Conservation (phyloP, 2,797 vertebrate genomes). For the Enteromius afrohamiltoni region DNA sequence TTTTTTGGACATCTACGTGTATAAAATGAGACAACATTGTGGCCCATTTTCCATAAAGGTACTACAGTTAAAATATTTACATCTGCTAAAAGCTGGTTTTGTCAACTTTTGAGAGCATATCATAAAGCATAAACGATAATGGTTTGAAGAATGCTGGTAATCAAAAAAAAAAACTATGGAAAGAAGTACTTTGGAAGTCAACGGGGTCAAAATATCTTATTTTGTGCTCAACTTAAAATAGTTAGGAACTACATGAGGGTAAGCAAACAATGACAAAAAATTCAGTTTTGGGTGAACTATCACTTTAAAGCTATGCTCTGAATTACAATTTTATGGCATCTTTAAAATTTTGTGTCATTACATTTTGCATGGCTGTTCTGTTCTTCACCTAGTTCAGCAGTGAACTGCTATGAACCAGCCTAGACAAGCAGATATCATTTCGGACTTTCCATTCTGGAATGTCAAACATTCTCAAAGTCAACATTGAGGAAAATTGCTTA, state of each 20-base stretch:
- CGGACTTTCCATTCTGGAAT: background rate
- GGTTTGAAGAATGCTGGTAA: too few relatives aligned
- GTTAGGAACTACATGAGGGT: background rate
- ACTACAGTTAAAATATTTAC: background rate
- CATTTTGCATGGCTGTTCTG: background rate
- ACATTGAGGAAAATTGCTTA: conserved; percentile 1
- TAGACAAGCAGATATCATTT: background rate
- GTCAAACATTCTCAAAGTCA: too few relatives aligned
- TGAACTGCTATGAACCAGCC: background rate
- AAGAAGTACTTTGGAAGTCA: too few relatives aligned
- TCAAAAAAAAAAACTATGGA: background rate
- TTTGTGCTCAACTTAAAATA: background rate
- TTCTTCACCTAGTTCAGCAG: background rate
- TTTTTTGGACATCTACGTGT: background rate
- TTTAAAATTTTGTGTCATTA: background rate
- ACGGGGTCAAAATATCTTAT: background rate
- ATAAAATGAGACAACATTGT: background rate
- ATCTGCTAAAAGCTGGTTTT: background rate
- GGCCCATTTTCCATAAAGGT: background rate
- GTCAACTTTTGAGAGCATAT: background rate
- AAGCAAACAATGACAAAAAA: background rate
- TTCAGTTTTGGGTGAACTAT: background rate
- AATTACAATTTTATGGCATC: background rate
- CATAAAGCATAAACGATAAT: background rate
- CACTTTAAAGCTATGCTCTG: background rate